A percentile compares a stretch with the other conserved stretches of the same genome.
Evolutionary conservation across 2,113 vertebrate species (phyloP).

Genomic region (Elephas maximus): DNA sequence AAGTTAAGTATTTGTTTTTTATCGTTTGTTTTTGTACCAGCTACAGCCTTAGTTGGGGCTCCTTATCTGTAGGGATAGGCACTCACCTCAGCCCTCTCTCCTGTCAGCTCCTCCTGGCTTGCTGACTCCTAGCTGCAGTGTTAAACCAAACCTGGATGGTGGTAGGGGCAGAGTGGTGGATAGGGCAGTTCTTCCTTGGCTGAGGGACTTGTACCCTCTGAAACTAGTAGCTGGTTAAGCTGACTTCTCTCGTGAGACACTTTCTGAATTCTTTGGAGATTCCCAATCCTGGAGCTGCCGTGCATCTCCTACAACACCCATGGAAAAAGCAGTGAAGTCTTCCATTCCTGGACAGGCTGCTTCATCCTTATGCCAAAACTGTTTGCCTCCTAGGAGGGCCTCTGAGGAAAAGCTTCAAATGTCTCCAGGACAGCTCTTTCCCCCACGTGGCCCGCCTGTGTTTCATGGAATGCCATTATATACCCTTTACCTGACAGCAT

Average conservation of each 20-base stretch:
- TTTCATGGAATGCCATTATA: not conserved
- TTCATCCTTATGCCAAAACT: not conserved
- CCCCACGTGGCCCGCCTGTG: not conserved
- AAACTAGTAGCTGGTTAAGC: not conserved
- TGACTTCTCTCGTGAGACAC: not conserved
- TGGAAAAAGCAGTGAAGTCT: not conserved
- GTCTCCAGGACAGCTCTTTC: not conserved
- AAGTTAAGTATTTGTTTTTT: not conserved
- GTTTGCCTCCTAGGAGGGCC: not conserved
- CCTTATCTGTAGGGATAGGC: too few species aligned
- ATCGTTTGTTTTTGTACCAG: not conserved
- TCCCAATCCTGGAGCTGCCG: not conserved
- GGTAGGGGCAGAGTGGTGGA: not conserved
- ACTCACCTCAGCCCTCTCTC: not conserved
- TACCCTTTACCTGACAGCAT: not conserved
- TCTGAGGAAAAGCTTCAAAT: not conserved
- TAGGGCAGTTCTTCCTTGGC: not conserved
- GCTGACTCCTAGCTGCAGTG: not conserved
- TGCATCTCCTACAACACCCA: not conserved
- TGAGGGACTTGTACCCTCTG: not conserved
- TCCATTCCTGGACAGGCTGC: not conserved
- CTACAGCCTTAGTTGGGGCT: not conserved
- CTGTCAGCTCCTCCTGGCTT: not conserved
- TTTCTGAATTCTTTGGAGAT: slow-evolving; percentile 8
- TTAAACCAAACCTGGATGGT: not conserved